Base-by-base conservation (phyloP, 2,113 vertebrate genomes). In the Melanotaenia duboulayi region DNA sequence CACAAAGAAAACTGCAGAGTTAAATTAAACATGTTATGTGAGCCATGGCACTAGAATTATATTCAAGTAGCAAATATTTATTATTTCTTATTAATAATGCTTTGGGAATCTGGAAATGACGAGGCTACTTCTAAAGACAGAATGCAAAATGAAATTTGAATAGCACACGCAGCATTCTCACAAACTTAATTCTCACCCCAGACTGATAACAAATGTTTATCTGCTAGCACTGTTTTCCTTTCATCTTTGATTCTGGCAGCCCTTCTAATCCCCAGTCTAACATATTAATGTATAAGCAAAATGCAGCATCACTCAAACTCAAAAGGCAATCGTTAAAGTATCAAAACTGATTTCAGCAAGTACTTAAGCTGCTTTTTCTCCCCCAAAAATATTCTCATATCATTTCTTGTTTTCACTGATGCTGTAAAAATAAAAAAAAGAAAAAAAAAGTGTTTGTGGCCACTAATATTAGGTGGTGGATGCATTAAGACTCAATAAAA, bases 401-500 rank as follows among this genome's bases (percentile, higher is more conserved):
- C 39, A 19, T 55, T 51, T 35, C 22, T 57, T 46, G n/a, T 74
- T 35, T 25, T 60, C 42, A 61, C 8, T 8, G 11, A 39, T 13
- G 20, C n/a, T 37, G 6, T 32, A 71, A 44, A 37, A 20, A 25
- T n/a, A n/a, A n/a, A n/a, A n/a, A n/a, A n/a, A 25, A 13, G 10
- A 48, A 14, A 56, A 46, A 40, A 52, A 54, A 54, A 39, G 48
- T 65, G 62, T 0, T 42, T 10, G 42, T 22, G 58, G 49, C 37
- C 65, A 28, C 86, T 82, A 82, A 82, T 80, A 78, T 86, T 49
- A 77, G 75, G 59, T 71, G 74, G 49, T 50, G 71, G 71, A 74
- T 65, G 67, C 80, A 82, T 83, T 83, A 81, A 79, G 78, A 85
- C 61, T 80, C 80, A 69, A 85, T 89, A 85, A 86, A 86, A 71